Conservation (phyloP, 2,797 vertebrate genomes). For the Smutsia temminckii region DNA sequence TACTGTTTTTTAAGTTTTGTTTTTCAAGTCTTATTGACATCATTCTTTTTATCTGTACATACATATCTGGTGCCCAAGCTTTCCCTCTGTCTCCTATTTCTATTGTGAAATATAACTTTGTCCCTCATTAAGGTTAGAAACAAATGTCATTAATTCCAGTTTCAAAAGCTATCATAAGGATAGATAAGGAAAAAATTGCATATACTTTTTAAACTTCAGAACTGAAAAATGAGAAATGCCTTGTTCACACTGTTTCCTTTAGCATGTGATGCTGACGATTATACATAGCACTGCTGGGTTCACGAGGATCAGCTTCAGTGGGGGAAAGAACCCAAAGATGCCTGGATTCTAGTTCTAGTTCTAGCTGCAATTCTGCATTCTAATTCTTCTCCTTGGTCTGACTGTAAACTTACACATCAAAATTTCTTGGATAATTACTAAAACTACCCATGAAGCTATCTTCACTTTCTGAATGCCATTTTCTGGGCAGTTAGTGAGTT, state of each 20-base stretch:
- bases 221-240: not conserved
- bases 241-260: not conserved
- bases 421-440: not conserved
- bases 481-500: not conserved
- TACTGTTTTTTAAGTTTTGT: not conserved
- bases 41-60: not conserved
- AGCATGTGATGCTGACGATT: not conserved
- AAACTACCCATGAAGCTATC: not conserved
- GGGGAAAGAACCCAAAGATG: not conserved
- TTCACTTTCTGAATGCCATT: not conserved
- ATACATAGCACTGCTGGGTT: not conserved
- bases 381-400: not conserved
- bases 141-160: not conserved
- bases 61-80: not conserved
- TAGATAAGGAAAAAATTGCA: not conserved
- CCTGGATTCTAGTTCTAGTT: not conserved
- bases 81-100: not conserved
- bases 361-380: not conserved
- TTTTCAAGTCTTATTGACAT: constrained; percentile 12
- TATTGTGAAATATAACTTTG: not conserved
- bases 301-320: not conserved
- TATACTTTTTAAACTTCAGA: not conserved
- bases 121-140: constrained; percentile 10
- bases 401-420: not conserved
- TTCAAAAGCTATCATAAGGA: not conserved